Percentiles rank a stretch among this genome's conserved stretches.
Conservation (phyloP, 2,113 vertebrate species). For the Centrocercus urophasianus region DNA sequence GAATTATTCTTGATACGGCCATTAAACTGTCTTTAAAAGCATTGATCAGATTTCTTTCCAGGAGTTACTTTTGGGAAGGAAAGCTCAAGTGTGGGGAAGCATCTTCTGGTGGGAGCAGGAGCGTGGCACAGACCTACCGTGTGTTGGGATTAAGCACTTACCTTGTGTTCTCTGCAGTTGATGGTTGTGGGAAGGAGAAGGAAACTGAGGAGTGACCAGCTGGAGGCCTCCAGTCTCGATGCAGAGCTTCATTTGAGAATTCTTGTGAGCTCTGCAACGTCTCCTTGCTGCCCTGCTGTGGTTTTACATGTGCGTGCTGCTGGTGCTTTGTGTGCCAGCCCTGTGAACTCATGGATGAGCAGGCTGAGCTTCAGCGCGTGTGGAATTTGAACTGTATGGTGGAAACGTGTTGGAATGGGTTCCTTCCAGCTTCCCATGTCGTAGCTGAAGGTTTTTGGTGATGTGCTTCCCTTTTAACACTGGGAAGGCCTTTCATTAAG, state of each 20-base stretch:
- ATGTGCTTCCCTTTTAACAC: fast-evolving
- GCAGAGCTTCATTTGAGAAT: not conserved
- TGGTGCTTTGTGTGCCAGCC: not conserved
- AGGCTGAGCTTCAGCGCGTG: not conserved
- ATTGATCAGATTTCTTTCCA: not conserved
- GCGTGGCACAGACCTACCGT: no score
- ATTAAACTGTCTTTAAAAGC: not conserved
- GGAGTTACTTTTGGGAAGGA: not conserved
- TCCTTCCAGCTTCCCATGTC: fast-evolving
- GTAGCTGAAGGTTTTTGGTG: not conserved
- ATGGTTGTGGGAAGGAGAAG: not conserved
- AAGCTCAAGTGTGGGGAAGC: not conserved
- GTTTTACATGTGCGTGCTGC: not conserved
- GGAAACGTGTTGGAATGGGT: not conserved
- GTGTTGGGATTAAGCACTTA: not conserved
- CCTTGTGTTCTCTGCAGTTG: not conserved
- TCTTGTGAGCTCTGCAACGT: not conserved
- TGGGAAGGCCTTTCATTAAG: not conserved
- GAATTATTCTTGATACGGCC: not conserved
- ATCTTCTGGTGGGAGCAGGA: no score
- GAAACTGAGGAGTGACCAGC: not conserved
- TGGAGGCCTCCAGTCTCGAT: not conserved
- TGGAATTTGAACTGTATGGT: fast-evolving
- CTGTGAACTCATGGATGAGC: fast-evolving
- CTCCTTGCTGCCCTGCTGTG: not conserved